Conservation (phyloP, 1,140 invertebrate genomes). For the Drosophila arizonae region DNA sequence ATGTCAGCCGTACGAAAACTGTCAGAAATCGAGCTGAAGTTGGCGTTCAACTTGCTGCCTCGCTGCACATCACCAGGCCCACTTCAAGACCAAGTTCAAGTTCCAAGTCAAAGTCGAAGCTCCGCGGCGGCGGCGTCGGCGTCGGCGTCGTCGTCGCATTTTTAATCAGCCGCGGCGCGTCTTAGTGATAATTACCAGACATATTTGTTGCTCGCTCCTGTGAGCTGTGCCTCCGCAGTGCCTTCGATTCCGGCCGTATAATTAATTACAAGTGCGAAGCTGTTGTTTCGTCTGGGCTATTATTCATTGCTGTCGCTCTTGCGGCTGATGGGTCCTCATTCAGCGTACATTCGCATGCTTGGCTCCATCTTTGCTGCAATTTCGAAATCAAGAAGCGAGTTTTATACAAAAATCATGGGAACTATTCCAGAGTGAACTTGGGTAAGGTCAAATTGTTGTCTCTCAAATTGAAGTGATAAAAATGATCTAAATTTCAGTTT, state of each 20-base stretch:
- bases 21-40: constrained; percentile 66
- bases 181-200: constrained; percentile 76
- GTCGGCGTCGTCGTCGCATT: constrained; percentile 71
- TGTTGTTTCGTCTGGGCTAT: constrained; percentile 50
- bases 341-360: not conserved
- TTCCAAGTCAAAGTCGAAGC: not conserved
- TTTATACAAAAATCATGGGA: not conserved
- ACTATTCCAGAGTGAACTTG: not conserved
- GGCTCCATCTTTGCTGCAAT: too few species aligned
- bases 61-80: not conserved
- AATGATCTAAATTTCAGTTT: too few species aligned
- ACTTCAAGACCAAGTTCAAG: constrained; percentile 8
- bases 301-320: constrained; percentile 48
- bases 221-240: not conserved
- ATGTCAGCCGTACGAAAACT: constrained; percentile 71
- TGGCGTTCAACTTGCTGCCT: constrained; percentile 34
- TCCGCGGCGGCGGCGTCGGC: too few species aligned
- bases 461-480: too few species aligned
- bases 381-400: too few species aligned
- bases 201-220: constrained; percentile 49
- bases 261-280: constrained; percentile 61
- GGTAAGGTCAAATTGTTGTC: too few species aligned
- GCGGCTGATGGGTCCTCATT: constrained; percentile 1
- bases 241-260: constrained; percentile 32
- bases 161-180: constrained; percentile 73